Percentiles rank a stretch among this genome's conserved stretches.
These are phyloP conservation scores for Nannoperca australis DNA, from an alignment of 2,797 vertebrate genomes.

Conservation along the genomic window DNA sequence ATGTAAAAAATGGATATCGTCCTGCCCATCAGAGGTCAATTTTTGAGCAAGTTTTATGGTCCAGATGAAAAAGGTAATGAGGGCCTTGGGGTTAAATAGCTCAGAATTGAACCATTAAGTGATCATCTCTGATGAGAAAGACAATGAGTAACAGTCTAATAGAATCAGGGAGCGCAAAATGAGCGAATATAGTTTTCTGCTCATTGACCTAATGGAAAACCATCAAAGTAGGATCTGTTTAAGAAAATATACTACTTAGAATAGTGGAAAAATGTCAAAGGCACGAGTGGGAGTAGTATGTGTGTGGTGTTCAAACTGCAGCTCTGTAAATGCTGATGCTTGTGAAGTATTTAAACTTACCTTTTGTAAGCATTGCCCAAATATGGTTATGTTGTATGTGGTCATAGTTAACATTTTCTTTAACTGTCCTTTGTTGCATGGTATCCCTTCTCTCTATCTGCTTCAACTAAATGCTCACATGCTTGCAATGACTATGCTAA, in stretches of 20 bases:
- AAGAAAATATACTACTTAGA: slow-evolving; percentile 35
- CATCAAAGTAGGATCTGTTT: slow-evolving; percentile 46
- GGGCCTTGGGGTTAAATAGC: slow-evolving; percentile 70
- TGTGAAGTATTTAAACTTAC: neutral
- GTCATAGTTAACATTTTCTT: neutral
- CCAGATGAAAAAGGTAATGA: slow-evolving; percentile 72
- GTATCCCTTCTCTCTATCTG: neutral
- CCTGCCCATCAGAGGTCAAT: slow-evolving; percentile 57
- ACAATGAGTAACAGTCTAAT: slow-evolving; percentile 69
- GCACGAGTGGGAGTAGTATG: neutral
- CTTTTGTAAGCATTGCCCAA: neutral
- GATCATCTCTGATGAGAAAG: slow-evolving; percentile 69
- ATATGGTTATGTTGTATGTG: neutral
- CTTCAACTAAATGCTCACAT: neutral
- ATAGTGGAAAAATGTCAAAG: neutral
- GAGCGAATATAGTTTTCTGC: slow-evolving; percentile 64
- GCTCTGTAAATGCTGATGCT: neutral
- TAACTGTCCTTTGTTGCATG: neutral
- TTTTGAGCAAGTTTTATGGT: slow-evolving; percentile 67
- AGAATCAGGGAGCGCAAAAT: slow-evolving; percentile 65
- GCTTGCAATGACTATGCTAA: neutral
- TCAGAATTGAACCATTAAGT: slow-evolving; percentile 63
- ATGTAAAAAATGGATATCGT: slow-evolving; percentile 53
- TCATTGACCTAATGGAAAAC: slow-evolving; percentile 64
- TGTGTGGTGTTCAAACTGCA: neutral